Conservation (phyloP, 2,797 vertebrate species). For the Ispidina lecontei region DNA sequence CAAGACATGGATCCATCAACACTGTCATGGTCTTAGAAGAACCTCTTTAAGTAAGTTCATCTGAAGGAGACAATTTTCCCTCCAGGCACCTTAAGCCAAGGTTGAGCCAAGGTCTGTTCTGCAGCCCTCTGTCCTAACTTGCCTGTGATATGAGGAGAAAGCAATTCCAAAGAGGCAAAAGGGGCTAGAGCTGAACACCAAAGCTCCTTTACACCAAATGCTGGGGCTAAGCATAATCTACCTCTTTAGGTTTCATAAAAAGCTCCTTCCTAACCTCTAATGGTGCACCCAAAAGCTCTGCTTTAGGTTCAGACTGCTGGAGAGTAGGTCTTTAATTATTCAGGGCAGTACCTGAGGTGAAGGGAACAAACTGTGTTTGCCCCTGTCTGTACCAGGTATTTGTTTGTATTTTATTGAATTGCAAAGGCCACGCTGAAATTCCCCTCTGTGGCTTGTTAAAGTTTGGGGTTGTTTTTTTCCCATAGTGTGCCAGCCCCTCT, state of each 20-base stretch:
- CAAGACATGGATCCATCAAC: background rate
- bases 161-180: no score
- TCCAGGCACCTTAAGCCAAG: no score
- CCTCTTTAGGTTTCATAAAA: background rate
- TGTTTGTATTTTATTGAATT: background rate
- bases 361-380: background rate
- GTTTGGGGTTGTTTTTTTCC: background rate
- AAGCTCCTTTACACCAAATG: no score
- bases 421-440: background rate
- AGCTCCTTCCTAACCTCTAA: background rate
- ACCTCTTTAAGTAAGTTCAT: no score
- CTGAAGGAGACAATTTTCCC: no score
- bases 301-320: background rate
- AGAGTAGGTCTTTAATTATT: background rate
- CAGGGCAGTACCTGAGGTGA: background rate
- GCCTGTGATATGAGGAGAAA: no score
- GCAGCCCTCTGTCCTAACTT: no score
- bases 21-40: no score
- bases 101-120: no score
- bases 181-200: no score
- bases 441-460: background rate
- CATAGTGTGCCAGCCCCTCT: background rate
- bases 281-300: fast-evolving
- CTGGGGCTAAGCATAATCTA: background rate
- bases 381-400: background rate